These are phyloP conservation scores for Campopleginae sp. DNA, from an alignment of 2,888 invertebrate genomes.

Conservation along the genomic window DNA sequence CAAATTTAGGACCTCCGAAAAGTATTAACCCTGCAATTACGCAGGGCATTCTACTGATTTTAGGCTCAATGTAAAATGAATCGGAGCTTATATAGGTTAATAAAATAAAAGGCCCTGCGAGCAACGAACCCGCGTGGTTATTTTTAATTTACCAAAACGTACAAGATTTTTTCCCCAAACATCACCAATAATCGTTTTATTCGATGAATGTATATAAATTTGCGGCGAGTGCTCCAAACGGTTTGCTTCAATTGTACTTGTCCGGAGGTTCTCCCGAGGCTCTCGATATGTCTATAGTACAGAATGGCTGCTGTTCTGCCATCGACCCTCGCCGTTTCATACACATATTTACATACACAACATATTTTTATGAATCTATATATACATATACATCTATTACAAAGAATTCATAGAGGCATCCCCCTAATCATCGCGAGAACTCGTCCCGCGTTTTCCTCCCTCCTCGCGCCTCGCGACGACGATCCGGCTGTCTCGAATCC, in stretches of 20 bases:
- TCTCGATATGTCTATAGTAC: slow-evolving; percentile 43
- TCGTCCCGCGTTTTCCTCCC: slow-evolving; percentile 10
- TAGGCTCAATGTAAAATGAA: not conserved
- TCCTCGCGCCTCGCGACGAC: slow-evolving; percentile 23
- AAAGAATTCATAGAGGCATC: slow-evolving; percentile 41
- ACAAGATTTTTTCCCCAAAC: not conserved
- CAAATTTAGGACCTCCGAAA: not conserved
- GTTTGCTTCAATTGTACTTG: not conserved
- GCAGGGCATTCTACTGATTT: not conserved
- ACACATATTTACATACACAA: slow-evolving; percentile 1
- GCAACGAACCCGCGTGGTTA: not conserved
- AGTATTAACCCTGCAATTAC: not conserved
- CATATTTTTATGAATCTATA: slow-evolving; percentile 17
- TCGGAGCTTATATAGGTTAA: not conserved
- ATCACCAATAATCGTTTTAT: not conserved
- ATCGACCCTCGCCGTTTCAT: slow-evolving; percentile 60
- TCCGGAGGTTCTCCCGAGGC: slow-evolving; percentile 19
- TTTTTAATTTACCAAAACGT: not conserved
- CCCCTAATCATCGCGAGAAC: slow-evolving; percentile 61
- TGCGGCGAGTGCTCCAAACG: not conserved
- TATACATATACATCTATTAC: slow-evolving; percentile 34
- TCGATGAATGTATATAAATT: not conserved
- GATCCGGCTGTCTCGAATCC: slow-evolving; percentile 50
- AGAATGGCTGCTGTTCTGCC: slow-evolving; percentile 62
- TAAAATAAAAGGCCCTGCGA: not conserved